Evolutionary conservation across 2,113 vertebrate species (phyloP).

Genomic region (Microtus oregoni): DNA sequence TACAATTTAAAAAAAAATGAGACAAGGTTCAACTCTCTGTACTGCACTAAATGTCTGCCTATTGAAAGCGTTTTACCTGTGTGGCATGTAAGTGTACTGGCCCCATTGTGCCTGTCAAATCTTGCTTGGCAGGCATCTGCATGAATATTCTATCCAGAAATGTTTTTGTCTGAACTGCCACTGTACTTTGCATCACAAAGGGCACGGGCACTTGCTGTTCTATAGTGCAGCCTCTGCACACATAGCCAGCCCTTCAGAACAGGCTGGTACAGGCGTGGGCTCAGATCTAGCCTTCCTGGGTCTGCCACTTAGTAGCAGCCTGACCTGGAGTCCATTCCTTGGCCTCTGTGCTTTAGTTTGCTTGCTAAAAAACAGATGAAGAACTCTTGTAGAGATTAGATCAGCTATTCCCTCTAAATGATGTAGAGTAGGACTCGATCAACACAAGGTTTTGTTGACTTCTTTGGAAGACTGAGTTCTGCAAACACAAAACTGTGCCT

Average conservation of each 20-base stretch:
- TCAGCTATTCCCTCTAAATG: not conserved
- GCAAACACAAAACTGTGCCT: not conserved
- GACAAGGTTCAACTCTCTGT: not conserved
- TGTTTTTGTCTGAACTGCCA: not conserved
- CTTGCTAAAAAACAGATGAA: not conserved
- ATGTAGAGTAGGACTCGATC: not conserved
- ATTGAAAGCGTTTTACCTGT: not conserved
- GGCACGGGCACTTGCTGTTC: not conserved
- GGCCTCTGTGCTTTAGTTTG: not conserved
- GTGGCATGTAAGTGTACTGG: not conserved
- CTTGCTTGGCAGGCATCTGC: not conserved
- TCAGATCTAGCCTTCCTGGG: not conserved
- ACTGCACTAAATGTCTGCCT: not conserved
- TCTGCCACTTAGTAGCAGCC: not conserved
- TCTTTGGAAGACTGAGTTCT: constrained; percentile 43
- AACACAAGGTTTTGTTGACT: not conserved
- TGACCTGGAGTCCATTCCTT: not conserved
- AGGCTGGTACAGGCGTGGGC: rapidly evolving
- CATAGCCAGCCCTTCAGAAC: not conserved
- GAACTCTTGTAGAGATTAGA: not conserved
- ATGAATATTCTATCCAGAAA: not conserved
- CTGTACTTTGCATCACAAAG: not conserved
- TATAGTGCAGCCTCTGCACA: not conserved
- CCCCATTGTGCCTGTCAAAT: not conserved
- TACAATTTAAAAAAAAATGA: not conserved